Base-by-base conservation (phyloP, 2,113 vertebrate genomes). In the Microtus ochrogaster region DNA sequence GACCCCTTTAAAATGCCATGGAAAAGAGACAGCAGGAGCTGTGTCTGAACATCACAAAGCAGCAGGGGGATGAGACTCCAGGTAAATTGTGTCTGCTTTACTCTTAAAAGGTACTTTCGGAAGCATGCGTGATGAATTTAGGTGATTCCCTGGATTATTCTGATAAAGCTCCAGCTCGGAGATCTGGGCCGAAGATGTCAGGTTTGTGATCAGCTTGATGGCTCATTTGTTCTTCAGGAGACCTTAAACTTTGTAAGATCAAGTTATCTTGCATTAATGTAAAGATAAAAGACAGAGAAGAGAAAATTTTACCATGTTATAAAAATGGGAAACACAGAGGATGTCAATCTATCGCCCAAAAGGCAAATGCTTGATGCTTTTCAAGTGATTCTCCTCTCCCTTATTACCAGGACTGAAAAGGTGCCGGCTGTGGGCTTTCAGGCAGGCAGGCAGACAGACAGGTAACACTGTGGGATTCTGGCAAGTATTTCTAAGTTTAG, bases 131-230 rank as follows among this genome's bases (percentile, higher is more conserved):
- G 73, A 19, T 21, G 17, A 19, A 14, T 9, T 6, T 17, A 0
- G 1, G 58, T 16, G 74, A 47, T 12, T 72, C 41, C 39, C 47
- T 2, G 1, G 0, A 19, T 28, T 0, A 3, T 2, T 28, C 52
- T 6, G 44, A 30, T 10, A 39, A 52, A 44, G 19, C 41, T 13
- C 0, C 0, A 0, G 47, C 70, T n/a, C 22, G 0, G 55, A 36
- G 58, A 3, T 6, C 39, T 2, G 21, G 33, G 0, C 36, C 2
- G 9, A n/a, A 76, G 39, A 58, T 2, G 28, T 78, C 26, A 1
- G 33, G 0, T 8, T 1, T 10, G 1, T 0, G 61, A 13, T 5
- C 30, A 4, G 58, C 68, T 7, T 0, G 14, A 1, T 0, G 26
- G 70, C 70, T 14, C 39, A 0, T 5, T 33, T 24, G 70, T 24